phyloP scores from a whole-genome alignment of 2,797 vertebrate species.

The Pampus argenteus region DNA sequence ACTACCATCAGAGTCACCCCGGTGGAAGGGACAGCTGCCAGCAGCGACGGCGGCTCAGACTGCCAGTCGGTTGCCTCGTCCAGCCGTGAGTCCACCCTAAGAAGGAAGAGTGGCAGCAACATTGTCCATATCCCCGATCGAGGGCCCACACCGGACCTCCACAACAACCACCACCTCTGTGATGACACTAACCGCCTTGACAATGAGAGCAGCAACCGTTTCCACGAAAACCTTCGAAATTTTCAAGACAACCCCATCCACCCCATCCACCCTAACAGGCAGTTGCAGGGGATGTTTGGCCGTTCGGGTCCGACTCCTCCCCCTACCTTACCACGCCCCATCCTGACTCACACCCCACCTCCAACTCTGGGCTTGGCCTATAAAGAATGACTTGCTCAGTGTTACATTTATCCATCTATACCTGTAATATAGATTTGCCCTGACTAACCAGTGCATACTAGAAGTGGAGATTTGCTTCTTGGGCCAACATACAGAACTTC shows the following conservation, averaged over 20 bases:
- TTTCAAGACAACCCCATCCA: constrained; percentile 81
- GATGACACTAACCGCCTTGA: constrained; percentile 61
- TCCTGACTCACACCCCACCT: constrained; percentile 77
- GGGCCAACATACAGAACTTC: constrained; percentile 5
- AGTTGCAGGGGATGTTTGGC: constrained; percentile 78
- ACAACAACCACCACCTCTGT: constrained; percentile 85
- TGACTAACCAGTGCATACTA: not conserved
- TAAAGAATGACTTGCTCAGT: constrained; percentile 65
- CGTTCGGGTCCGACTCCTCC: constrained; percentile 81
- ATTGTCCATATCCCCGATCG: constrained; percentile 86
- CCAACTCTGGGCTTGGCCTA: constrained; percentile 77
- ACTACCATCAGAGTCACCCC: constrained; percentile 94
- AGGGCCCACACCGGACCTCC: constrained; percentile 90
- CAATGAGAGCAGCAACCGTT: constrained; percentile 75
- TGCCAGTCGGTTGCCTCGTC: constrained; percentile 90
- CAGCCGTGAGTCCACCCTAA: constrained; percentile 93
- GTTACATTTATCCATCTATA: constrained; percentile 3
- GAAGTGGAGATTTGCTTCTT: not conserved
- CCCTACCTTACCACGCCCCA: constrained; percentile 77
- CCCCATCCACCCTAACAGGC: constrained; percentile 59
- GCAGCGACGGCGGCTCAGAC: constrained; percentile 93
- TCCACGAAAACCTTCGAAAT: constrained; percentile 78
- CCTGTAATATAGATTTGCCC: not conserved
- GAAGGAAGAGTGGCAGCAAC: constrained; percentile 86
- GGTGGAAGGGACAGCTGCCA: constrained; percentile 83